Percentiles rank a stretch among this genome's conserved stretches.
These are phyloP conservation scores for Eunapius fragilis DNA, from an alignment of 37 sponge, comb jelly and placozoan species.

Conservation along the genomic window DNA sequence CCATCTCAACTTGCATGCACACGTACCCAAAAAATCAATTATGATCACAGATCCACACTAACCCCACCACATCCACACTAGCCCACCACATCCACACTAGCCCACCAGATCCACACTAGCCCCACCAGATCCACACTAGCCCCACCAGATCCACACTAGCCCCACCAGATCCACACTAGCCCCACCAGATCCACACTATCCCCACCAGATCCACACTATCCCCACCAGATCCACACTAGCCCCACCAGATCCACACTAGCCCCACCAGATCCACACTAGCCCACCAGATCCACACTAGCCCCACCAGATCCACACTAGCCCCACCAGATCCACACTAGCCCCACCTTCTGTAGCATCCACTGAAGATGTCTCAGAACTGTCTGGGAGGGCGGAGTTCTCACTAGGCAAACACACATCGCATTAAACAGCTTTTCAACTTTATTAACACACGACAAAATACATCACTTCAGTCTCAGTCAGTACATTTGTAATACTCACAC, in stretches of 20 bases:
- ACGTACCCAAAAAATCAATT: too few species aligned
- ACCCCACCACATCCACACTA: too few species aligned
- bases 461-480: too few species aligned
- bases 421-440: neutral
- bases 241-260: neutral
- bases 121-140: too few species aligned
- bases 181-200: neutral
- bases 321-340: neutral
- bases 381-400: slow-evolving; percentile 26
- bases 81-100: too few species aligned
- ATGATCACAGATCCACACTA: too few species aligned
- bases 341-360: slow-evolving; percentile 83
- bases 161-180: too few species aligned
- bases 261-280: slow-evolving; percentile 1
- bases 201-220: neutral
- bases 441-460: neutral
- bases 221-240: too few species aligned
- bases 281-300: neutral
- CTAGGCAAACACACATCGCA: neutral
- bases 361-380: slow-evolving; percentile 45
- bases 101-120: too few species aligned
- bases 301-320: neutral
- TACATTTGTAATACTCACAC: too few species aligned
- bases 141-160: too few species aligned
- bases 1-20: too few species aligned